Evolutionary conservation across 2,113 vertebrate species (phyloP), one percentile per base, ranked within the genome.

Genomic region (Burhinus oedicnemus): DNA sequence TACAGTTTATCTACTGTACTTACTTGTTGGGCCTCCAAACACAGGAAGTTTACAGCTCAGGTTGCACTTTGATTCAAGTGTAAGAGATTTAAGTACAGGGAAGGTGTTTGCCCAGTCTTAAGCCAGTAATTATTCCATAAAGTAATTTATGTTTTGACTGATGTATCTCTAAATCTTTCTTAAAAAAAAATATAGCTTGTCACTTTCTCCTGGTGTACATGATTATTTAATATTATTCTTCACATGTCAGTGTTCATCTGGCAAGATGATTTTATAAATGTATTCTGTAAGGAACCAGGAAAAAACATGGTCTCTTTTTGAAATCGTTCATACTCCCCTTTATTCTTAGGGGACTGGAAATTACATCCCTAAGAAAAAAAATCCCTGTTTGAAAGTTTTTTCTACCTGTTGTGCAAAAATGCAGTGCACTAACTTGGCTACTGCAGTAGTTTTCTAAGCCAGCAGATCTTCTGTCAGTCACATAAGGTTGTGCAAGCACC

Each of bases 11-110:
- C 92, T 52, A 4, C 82, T 79, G 32, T 70, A 44, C 75, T 90
- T 60, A 79, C 92, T 80, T 79, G 29, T 76, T 87, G 65, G 62
- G 40, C 81, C 25, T 90, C 62, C 77, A 69, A 89, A 94, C 69
- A 78, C 86, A 89, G 94, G 94, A 91, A 92, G 58, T 97, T 92
- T 83, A 60, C 76, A 60, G 85, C 76, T 88, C 65, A 83, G 49
- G 29, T 44, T 84, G 52, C n/a, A 12, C 65, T 91, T 95, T 26
- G 74, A 76, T 93, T 92, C 68, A 55, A 80, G 29, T 61, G 4
- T 36, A 83, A 95, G 77, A 60, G 89, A 72, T 5, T 8, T 72
- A 87, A 84, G 40, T 68, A 77, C 27, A 68, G 64, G 21, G 32
- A 71, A 81, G 20, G 27, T 77, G 68, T 81, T 74, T 83, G 47